Evolutionary conservation across 2,888 invertebrate species (phyloP).

Genomic region (Andrena dorsata): DNA sequence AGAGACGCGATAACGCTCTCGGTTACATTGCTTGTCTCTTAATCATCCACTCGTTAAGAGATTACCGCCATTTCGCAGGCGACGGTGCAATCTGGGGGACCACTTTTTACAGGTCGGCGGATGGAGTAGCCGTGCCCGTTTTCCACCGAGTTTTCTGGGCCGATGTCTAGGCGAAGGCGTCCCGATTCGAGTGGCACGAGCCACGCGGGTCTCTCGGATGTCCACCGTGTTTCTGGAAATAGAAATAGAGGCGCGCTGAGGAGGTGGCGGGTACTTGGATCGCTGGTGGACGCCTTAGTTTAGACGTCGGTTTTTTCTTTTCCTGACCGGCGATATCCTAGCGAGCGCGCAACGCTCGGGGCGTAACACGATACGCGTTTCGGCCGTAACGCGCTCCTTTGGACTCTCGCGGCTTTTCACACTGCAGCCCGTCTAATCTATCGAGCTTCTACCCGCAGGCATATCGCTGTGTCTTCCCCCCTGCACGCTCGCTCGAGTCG

Average conservation of each 20-base stretch:
- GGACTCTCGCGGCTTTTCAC: neutral
- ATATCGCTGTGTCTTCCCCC: too few relatives aligned
- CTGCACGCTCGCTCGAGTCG: neutral
- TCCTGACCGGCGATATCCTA: constrained; percentile 8
- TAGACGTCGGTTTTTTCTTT: constrained; percentile 49
- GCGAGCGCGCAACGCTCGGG: neutral
- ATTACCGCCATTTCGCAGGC: too few relatives aligned
- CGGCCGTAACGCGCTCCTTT: neutral
- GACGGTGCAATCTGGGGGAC: too few relatives aligned
- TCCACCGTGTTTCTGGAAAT: constrained; percentile 76
- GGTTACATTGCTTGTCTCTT: neutral
- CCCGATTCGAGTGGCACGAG: constrained; percentile 63
- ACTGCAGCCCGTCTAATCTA: neutral
- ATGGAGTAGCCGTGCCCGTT: constrained; percentile 15
- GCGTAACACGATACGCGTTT: constrained; percentile 45
- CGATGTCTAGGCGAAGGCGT: constrained; percentile 47
- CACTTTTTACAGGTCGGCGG: neutral
- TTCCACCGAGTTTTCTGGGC: constrained; percentile 4
- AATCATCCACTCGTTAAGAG: constrained; percentile 5
- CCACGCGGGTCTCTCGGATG: constrained; percentile 60
- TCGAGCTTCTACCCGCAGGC: too few relatives aligned
- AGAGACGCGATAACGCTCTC: neutral
- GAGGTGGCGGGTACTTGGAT: constrained; percentile 43
- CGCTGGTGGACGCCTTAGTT: constrained; percentile 41
- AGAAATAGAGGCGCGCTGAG: constrained; percentile 67